Conservation (phyloP, 2,113 vertebrate species). For the Orthonyx spaldingii region DNA sequence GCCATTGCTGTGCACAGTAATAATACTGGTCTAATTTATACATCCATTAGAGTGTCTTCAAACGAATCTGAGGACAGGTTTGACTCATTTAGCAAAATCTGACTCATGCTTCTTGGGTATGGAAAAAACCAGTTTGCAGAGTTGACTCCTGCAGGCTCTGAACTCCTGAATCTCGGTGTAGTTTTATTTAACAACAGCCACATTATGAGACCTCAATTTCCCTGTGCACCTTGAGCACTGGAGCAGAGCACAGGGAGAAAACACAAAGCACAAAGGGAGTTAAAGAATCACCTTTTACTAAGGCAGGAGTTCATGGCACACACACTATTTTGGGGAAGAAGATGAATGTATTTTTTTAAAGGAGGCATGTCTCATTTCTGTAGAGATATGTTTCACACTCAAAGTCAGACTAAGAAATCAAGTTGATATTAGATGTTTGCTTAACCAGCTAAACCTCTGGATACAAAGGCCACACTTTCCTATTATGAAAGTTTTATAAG, state of each 20-base stretch:
- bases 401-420: background rate
- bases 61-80: conserved; percentile 15
- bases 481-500: background rate
- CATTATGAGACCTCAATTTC: background rate
- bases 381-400: background rate
- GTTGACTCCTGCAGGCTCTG: background rate
- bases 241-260: background rate
- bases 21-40: background rate
- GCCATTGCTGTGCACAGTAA: background rate
- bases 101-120: conserved; percentile 18
- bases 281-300: background rate
- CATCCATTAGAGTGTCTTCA: background rate
- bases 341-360: background rate
- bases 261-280: background rate
- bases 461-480: background rate
- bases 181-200: background rate
- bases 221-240: background rate
- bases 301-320: background rate
- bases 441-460: background rate
- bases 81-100: conserved; percentile 48
- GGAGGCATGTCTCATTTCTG: background rate
- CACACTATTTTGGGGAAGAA: background rate
- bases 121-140: conserved; percentile 38
- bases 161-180: background rate
- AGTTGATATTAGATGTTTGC: background rate